Evolutionary conservation across 2,113 vertebrate species (phyloP).

Genomic region (Alexandromys fortis): DNA sequence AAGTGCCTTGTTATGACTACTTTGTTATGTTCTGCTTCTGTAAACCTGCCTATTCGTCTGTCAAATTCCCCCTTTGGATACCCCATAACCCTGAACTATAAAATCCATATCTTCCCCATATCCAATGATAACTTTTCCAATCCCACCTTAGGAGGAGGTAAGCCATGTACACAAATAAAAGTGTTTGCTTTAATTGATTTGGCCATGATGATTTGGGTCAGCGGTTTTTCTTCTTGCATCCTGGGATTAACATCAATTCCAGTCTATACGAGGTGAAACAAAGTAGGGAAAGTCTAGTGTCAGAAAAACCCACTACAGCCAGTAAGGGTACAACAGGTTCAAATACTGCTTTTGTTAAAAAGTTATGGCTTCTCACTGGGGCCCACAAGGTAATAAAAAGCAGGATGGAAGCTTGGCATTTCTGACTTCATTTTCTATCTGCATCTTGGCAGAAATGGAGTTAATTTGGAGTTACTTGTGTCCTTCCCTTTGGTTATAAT

Average conservation of each 20-base stretch:
- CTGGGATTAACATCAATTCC: background rate
- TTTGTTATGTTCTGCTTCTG: background rate
- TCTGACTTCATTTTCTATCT: background rate
- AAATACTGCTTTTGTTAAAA: background rate
- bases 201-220: background rate
- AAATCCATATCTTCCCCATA: background rate
- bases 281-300: background rate
- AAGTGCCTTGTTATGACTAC: background rate
- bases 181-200: background rate
- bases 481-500: background rate
- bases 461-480: background rate
- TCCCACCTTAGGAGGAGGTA: background rate
- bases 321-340: background rate
- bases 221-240: background rate
- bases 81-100: background rate
- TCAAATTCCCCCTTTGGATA: background rate
- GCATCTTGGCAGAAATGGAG: background rate
- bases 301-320: background rate
- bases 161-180: background rate
- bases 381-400: background rate
- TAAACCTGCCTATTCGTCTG: background rate
- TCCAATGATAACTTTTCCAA: background rate
- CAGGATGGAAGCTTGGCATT: background rate
- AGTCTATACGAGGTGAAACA: background rate
- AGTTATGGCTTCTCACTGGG: background rate